Conservation (phyloP, 2,113 vertebrate genomes). For the Copsychus sechellarum region DNA sequence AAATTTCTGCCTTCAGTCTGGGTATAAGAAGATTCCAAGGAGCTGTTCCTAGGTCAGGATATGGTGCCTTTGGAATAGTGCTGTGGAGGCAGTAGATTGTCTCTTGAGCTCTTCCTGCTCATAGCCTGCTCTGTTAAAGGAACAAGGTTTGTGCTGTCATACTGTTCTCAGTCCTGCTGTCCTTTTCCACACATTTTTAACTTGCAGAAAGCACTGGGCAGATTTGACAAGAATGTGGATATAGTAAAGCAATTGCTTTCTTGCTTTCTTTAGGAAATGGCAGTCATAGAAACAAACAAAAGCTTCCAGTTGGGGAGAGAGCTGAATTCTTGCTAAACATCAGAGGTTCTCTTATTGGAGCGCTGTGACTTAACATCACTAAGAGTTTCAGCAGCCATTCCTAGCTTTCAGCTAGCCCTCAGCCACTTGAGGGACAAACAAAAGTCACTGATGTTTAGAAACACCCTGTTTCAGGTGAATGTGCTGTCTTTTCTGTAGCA, state of each 20-base stretch:
- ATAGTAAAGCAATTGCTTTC: not conserved
- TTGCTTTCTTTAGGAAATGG: not conserved
- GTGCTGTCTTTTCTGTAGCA: not conserved
- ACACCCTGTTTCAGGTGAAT: not conserved
- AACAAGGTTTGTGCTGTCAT: accelerated
- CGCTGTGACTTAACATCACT: not conserved
- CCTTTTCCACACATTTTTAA: not conserved
- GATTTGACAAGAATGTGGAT: not conserved
- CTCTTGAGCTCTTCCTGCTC: not conserved
- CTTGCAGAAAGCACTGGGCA: not conserved
- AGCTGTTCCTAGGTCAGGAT: not conserved
- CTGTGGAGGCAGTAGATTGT: not conserved
- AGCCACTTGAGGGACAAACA: accelerated
- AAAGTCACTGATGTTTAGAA: not conserved
- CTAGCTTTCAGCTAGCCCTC: not conserved
- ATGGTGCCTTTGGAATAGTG: not conserved
- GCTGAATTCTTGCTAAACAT: not conserved
- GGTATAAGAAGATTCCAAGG: not conserved
- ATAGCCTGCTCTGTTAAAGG: not conserved
- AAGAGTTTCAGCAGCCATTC: not conserved
- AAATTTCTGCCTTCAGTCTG: not conserved
- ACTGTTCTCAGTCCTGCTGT: not conserved
- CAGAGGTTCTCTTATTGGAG: not conserved
- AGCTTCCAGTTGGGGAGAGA: not conserved
- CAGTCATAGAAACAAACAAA: not conserved